Percentiles rank a stretch among this genome's conserved stretches.
phyloP scores from a whole-genome alignment of 2,888 invertebrate genomes.

The Meandrusa payeni region DNA sequence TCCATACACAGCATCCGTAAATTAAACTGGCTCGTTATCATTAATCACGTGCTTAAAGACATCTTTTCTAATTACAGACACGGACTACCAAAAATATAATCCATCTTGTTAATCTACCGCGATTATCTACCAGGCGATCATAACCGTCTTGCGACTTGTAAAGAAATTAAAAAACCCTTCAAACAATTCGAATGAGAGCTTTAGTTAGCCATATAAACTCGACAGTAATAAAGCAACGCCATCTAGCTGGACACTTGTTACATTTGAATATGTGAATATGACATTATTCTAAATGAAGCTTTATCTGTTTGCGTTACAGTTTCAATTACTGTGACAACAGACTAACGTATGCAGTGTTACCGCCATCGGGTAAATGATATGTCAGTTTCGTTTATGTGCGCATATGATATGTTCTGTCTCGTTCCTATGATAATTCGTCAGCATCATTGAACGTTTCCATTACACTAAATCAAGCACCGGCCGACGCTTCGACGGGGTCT shows the following conservation, averaged over 20 bases:
- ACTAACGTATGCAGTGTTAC: slow-evolving; percentile 65
- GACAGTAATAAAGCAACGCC: slow-evolving; percentile 53
- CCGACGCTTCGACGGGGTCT: slow-evolving; percentile 43
- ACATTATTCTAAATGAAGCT: slow-evolving; percentile 45
- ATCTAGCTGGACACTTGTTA: slow-evolving; percentile 50
- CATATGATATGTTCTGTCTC: slow-evolving; percentile 55
- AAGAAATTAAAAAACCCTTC: slow-evolving; percentile 16
- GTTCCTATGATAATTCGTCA: slow-evolving; percentile 67
- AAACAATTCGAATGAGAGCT: slow-evolving; percentile 25
- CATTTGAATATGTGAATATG: slow-evolving; percentile 33
- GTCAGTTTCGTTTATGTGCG: slow-evolving; percentile 60
- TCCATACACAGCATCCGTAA: not conserved
- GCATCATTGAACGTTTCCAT: slow-evolving; percentile 75
- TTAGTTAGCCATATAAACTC: slow-evolving; percentile 36
- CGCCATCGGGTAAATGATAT: slow-evolving; percentile 44
- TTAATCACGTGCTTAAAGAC: slow-evolving; percentile 28
- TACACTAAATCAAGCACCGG: slow-evolving; percentile 74
- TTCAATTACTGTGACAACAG: slow-evolving; percentile 58
- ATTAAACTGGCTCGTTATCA: slow-evolving; percentile 23
- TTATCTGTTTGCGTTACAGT: slow-evolving; percentile 50
- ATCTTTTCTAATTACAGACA: slow-evolving; percentile 18
- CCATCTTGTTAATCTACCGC: slow-evolving; percentile 32
- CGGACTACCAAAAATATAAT: slow-evolving; percentile 24
- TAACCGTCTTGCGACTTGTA: slow-evolving; percentile 22
- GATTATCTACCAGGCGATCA: slow-evolving; percentile 30